Base-by-base conservation (phyloP, 2,888 invertebrate species). In the Isoperla grammatica region DNA sequence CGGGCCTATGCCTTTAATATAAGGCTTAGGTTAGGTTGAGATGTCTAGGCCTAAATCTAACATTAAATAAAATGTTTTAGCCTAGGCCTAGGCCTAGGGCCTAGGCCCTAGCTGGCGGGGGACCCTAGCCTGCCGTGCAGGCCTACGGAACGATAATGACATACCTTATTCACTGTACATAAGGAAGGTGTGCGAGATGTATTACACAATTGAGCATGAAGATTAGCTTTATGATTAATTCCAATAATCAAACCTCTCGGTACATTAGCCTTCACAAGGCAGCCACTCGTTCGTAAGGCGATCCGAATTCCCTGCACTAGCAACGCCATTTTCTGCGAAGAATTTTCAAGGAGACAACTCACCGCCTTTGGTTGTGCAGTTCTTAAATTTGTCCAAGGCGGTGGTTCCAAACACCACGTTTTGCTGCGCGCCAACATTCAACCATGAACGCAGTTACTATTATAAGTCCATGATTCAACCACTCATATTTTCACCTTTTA, bases 321-420 rank as follows among this genome's bases (percentile, higher is more conserved):
- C 6, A 62, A 60, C 57, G 63, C 63, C 64, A 64, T 64, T 55
- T 64, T 61, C 49, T 22, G n/a, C 35, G 29, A 49, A 23, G 22
- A n/a, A 22, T n/a, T 15, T 3, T 13, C 5, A 23, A 13, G 29
- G 3, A 5, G 15, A n/a, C 49, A 49, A 29, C 5, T 29, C 29
- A 29, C 29, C 29, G 29, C 29, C 29, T 29, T 8, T 29, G 29
- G 5, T 29, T 6, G 29, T 29, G 29, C 4, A 29, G 8, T 8
- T 29, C 8, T 29, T 29, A 4, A 29, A 29, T 29, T 8, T 6
- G 8, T 29, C 8, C 29, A 29, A 29, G 29, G 29, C 29, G 29
- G 29, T 29, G 29, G n/a, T n/a, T n/a, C n/a, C n/a, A n/a, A n/a
- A n/a, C n/a, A n/a, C n/a, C 8, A 29, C 29, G n/a, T 29, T 29